A percentile compares a stretch with the other conserved stretches of the same genome.
phyloP scores from a whole-genome alignment of 2,113 vertebrate genomes.

The Antennarius striatus region DNA sequence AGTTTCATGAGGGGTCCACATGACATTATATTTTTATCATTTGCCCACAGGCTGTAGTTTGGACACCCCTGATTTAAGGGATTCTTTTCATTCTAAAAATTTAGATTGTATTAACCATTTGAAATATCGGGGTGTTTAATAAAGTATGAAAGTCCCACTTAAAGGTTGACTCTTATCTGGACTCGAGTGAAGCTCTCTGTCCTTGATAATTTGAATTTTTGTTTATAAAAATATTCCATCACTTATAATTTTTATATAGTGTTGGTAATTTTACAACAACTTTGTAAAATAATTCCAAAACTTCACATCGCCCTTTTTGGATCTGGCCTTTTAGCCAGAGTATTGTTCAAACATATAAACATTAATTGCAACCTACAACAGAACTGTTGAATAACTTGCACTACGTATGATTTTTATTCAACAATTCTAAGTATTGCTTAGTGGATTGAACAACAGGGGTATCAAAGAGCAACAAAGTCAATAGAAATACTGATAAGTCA shows the following conservation, averaged over 20 bases:
- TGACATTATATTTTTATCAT: too few species aligned
- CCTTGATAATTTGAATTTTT: neutral
- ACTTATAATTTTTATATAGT: neutral
- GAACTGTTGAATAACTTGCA: neutral
- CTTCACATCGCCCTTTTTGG: neutral
- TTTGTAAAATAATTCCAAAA: neutral
- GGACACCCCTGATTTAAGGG: slow-evolving; percentile 37
- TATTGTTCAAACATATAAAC: slow-evolving; percentile 1
- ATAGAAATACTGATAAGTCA: neutral
- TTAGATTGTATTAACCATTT: slow-evolving; percentile 71
- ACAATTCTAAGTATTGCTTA: neutral
- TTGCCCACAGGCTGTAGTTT: too few species aligned
- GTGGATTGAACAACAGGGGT: neutral
- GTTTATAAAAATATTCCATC: neutral
- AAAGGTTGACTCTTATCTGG: slow-evolving; percentile 47
- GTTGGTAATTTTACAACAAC: slow-evolving; percentile 3
- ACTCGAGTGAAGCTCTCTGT: slow-evolving; percentile 8
- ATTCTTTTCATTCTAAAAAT: slow-evolving; percentile 54
- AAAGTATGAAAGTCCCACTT: slow-evolving; percentile 57
- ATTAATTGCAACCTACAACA: neutral
- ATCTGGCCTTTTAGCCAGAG: neutral
- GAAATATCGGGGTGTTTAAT: slow-evolving; percentile 65
- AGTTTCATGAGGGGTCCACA: too few species aligned
- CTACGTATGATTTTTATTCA: neutral
- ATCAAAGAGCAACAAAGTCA: neutral